These are phyloP conservation scores for Parnassius orleans DNA, from an alignment of 2,888 invertebrate species.

Conservation along the genomic window DNA sequence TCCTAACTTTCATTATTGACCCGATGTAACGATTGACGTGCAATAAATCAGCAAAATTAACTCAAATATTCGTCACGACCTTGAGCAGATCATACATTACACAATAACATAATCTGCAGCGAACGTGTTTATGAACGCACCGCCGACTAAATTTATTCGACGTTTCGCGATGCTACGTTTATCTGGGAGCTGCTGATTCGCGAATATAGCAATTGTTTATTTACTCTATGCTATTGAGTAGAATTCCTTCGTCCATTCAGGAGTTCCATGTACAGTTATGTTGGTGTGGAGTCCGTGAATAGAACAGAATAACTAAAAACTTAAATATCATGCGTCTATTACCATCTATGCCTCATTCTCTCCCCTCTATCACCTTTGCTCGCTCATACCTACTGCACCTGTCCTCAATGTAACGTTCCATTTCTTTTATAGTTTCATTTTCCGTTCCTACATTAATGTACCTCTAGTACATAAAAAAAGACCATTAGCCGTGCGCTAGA, in stretches of 20 bases:
- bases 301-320: no score
- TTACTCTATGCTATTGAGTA: constrained; percentile 6
- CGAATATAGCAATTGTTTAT: not conserved
- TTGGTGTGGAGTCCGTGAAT: no score
- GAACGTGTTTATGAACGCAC: not conserved
- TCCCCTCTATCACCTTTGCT: no score
- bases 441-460: no score
- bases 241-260: constrained; percentile 1
- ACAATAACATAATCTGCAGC: not conserved
- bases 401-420: no score
- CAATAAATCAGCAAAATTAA: not conserved
- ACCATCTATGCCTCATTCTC: no score
- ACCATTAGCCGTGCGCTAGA: no score
- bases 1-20: not conserved
- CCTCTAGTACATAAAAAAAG: no score
- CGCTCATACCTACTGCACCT: no score
- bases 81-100: not conserved
- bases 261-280: not conserved
- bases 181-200: not conserved
- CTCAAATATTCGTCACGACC: not conserved
- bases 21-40: not conserved
- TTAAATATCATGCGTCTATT: no score
- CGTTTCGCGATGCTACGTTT: not conserved
- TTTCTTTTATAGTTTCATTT: no score
- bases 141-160: not conserved